Evolutionary conservation across 2,888 invertebrate genomes (phyloP).

Genomic region (Pachymerium ferrugineum): DNA sequence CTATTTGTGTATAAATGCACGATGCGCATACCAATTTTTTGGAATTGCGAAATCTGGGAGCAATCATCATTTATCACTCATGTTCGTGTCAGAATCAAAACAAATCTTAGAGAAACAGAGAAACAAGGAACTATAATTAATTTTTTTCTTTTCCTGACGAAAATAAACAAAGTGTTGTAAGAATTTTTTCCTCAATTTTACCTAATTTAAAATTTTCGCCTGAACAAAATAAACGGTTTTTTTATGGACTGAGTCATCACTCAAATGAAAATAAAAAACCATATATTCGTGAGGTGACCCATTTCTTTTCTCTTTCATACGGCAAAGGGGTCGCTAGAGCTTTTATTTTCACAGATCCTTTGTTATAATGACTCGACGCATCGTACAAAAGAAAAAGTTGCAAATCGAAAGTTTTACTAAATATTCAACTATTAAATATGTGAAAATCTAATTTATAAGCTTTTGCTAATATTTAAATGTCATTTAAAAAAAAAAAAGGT

Average conservation of each 20-base stretch:
- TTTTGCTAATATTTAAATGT: too few relatives aligned
- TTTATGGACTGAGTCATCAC: background rate
- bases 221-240: background rate
- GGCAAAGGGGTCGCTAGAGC: background rate
- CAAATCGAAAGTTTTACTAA: too few relatives aligned
- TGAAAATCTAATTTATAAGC: background rate
- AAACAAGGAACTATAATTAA: background rate
- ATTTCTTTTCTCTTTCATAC: background rate
- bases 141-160: background rate
- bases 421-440: background rate
- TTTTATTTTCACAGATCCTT: background rate
- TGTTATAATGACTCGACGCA: background rate
- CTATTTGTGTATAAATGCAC: constrained; percentile 1
- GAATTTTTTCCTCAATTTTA: background rate
- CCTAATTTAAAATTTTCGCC: background rate
- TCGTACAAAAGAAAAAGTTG: too few relatives aligned
- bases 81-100: background rate
- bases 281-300: background rate
- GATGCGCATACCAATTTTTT: background rate
- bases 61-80: background rate
- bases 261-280: background rate
- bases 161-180: too few relatives aligned
- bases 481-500: background rate
- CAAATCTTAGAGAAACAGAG: background rate
- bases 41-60: background rate